Percentiles rank a stretch among this genome's conserved stretches.
Evolutionary conservation across 2,888 invertebrate genomes (phyloP).

Genomic region (Tridacna gigas): DNA sequence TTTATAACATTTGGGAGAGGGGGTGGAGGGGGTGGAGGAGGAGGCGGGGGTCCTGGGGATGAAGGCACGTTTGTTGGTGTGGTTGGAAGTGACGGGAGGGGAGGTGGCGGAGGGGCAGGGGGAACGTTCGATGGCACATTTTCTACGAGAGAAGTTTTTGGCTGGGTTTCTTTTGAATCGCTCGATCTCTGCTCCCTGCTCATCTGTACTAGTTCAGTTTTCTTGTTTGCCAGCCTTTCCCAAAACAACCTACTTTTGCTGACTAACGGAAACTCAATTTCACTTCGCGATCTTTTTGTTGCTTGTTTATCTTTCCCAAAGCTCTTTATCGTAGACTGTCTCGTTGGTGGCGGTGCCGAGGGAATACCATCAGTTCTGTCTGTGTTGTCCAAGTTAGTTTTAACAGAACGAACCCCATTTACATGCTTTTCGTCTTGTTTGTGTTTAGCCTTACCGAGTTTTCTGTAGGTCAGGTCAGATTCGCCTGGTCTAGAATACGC

Average conservation of each 20-base stretch:
- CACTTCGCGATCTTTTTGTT: constrained; percentile 15
- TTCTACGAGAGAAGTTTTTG: background rate
- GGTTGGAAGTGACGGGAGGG: background rate
- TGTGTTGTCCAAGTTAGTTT: background rate
- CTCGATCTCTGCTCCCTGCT: constrained; percentile 2
- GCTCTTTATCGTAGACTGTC: background rate
- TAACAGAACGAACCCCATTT: background rate
- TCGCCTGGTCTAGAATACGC: constrained; percentile 5
- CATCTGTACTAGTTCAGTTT: constrained; percentile 41
- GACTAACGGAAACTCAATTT: constrained; percentile 29
- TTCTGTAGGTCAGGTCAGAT: constrained; percentile 6
- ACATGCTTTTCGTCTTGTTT: background rate
- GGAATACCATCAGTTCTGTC: background rate
- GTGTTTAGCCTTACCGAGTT: background rate
- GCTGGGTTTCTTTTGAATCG: background rate
- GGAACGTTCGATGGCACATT: background rate
- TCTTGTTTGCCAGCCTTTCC: constrained; percentile 48
- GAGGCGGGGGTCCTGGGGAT: background rate
- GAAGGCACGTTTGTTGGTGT: background rate
- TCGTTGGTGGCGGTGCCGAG: background rate
- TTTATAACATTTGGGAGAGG: background rate
- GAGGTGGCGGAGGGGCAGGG: constrained; percentile 8
- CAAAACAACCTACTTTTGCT: constrained; percentile 57
- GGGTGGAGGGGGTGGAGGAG: constrained; percentile 4
- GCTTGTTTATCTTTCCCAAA: background rate